A percentile compares a stretch with the other conserved stretches of the same genome.
phyloP scores from a whole-genome alignment of 2,888 invertebrate species.

The Plagiodera versicolora region DNA sequence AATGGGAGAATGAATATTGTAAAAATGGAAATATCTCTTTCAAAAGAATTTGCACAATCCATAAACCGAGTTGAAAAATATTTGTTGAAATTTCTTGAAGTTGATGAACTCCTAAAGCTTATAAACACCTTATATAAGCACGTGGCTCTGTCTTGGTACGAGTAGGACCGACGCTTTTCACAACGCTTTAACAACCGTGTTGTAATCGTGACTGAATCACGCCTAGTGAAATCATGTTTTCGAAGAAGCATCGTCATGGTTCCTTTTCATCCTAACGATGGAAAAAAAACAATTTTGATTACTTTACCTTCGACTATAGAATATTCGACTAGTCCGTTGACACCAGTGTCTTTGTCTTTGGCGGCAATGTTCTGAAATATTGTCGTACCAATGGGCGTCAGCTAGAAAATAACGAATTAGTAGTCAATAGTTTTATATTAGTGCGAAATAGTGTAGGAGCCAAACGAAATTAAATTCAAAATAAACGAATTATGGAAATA shows the following conservation, averaged over 20 bases:
- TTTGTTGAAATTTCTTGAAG: too few relatives aligned
- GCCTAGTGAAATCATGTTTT: not conserved
- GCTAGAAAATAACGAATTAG: constrained; percentile 58
- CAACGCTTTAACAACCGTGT: not conserved
- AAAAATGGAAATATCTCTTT: too few relatives aligned
- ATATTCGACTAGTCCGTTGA: constrained; percentile 87
- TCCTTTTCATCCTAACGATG: not conserved
- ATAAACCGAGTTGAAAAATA: too few relatives aligned
- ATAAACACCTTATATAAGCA: too few relatives aligned
- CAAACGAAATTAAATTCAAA: too few relatives aligned
- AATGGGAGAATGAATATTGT: too few relatives aligned
- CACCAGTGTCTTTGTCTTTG: constrained; percentile 81
- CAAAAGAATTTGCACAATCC: too few relatives aligned
- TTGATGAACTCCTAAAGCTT: too few relatives aligned
- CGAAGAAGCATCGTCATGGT: not conserved
- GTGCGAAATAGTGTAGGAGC: too few relatives aligned
- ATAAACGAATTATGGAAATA: too few relatives aligned
- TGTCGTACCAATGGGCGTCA: constrained; percentile 83
- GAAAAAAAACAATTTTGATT: not conserved
- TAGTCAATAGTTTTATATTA: too few relatives aligned
- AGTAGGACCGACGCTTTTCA: not conserved
- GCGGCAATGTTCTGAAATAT: constrained; percentile 82
- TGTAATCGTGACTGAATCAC: not conserved
- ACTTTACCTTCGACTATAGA: constrained; percentile 72
- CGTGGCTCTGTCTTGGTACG: too few relatives aligned